Conservation (phyloP, 2,797 vertebrate genomes). For the Thunnus albacares region DNA sequence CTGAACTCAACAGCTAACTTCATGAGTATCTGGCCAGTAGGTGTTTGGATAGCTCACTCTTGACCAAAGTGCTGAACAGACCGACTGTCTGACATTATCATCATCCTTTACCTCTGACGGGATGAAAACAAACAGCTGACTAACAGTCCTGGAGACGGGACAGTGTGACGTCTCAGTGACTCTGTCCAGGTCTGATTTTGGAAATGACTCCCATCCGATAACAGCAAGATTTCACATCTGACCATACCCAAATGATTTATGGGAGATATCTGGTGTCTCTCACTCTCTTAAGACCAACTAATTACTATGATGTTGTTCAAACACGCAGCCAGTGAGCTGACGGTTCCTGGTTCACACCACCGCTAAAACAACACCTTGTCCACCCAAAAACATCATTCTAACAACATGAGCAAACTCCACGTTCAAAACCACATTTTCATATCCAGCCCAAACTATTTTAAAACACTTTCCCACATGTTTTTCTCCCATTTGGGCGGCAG, state of each 20-base stretch:
- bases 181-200: conserved; percentile 48
- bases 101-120: neutral
- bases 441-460: conserved; percentile 52
- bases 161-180: conserved; percentile 1
- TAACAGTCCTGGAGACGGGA: neutral
- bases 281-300: conserved; percentile 31
- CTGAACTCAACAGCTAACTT: no score
- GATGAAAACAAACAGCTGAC: neutral
- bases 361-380: conserved; percentile 56
- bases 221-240: conserved; percentile 38
- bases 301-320: conserved; percentile 33
- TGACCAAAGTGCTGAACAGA: neutral
- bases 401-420: conserved; percentile 40
- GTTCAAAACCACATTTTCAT: conserved; percentile 23
- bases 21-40: neutral
- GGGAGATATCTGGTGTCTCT: conserved; percentile 71
- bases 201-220: conserved; percentile 53
- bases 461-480: conserved; percentile 57
- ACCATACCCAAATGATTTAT: conserved; percentile 70
- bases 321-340: conserved; percentile 30
- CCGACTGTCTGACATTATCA: neutral
- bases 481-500: neutral
- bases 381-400: conserved; percentile 62
- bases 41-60: neutral
- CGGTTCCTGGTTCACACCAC: conserved; percentile 44